These are phyloP conservation scores for Arvicanthis niloticus DNA, from an alignment of 2,113 vertebrate species.

Conservation along the genomic window DNA sequence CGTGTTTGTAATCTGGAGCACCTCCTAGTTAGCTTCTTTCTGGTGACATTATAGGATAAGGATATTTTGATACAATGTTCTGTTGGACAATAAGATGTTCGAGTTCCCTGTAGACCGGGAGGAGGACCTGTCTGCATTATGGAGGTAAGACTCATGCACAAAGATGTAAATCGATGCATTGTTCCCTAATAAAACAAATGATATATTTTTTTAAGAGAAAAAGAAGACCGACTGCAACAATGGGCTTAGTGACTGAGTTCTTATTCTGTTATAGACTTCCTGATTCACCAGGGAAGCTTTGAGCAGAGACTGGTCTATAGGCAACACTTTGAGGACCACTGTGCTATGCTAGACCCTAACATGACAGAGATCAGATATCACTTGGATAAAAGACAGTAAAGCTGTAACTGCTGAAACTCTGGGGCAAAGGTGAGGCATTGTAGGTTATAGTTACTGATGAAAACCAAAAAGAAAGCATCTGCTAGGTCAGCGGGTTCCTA, in stretches of 20 bases:
- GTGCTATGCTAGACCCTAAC: conserved; percentile 7
- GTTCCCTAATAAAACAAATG: background rate
- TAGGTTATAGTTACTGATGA: background rate
- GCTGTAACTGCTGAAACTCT: background rate
- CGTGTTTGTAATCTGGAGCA: background rate
- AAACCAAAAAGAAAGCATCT: conserved; percentile 59
- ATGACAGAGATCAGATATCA: conserved; percentile 57
- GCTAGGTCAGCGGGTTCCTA: background rate
- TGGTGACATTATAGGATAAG: background rate
- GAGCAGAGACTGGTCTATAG: conserved; percentile 11
- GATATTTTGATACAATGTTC: background rate
- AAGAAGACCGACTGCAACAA: background rate
- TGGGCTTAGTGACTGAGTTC: background rate
- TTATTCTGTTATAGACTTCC: conserved; percentile 29
- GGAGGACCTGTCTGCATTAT: background rate
- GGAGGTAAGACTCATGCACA: background rate
- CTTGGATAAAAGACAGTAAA: conserved; percentile 54
- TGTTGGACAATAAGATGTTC: background rate
- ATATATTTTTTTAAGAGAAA: background rate
- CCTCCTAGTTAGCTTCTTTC: background rate
- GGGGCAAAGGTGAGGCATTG: conserved; percentile 42
- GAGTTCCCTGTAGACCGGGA: background rate
- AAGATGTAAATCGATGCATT: background rate
- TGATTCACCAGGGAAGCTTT: conserved; percentile 26
- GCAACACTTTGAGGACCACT: conserved; percentile 48